phyloP scores from a whole-genome alignment of 53 echinoderm and acorn worm species.

The Hippasteria phrygiana region DNA sequence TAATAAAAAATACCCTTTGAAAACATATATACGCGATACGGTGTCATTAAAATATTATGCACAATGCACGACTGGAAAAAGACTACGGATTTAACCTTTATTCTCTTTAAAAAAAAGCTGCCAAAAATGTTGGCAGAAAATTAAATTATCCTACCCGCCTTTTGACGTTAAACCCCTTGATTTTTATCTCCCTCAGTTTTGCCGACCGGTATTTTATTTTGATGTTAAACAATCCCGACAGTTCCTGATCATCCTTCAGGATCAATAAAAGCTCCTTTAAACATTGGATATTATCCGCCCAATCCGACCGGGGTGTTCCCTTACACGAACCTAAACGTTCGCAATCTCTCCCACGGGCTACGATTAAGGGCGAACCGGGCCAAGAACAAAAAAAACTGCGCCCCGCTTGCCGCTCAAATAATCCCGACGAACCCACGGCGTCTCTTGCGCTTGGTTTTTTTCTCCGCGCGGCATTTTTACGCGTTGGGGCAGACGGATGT shows the following conservation, averaged over 20 bases:
- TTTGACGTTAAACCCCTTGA: constrained; percentile 4
- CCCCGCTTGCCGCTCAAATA: background rate
- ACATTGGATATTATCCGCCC: constrained; percentile 67
- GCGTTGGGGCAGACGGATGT: constrained; percentile 16
- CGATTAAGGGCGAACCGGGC: constrained; percentile 27
- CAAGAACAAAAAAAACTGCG: constrained; percentile 2
- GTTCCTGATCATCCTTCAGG: constrained; percentile 56
- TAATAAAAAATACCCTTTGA: no score
- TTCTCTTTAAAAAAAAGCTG: background rate
- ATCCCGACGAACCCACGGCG: background rate
- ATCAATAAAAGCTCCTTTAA: constrained; percentile 64
- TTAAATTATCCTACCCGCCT: background rate
- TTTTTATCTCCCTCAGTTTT: constrained; percentile 52
- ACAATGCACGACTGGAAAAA: no score
- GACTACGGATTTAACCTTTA: no score
- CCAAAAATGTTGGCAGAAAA: background rate
- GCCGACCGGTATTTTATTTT: constrained; percentile 62
- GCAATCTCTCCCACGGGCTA: constrained; percentile 39
- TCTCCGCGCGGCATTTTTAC: constrained; percentile 44
- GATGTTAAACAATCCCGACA: constrained; percentile 65
- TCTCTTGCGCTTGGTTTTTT: constrained; percentile 27
- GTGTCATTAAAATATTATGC: no score
- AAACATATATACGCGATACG: no score
- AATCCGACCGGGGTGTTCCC: constrained; percentile 49
- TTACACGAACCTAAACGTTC: constrained; percentile 61